These are phyloP conservation scores for Aurelia coerulea DNA, from an alignment of 30 jellyfish, hydroid and myxozoan genomes.

Conservation along the genomic window DNA sequence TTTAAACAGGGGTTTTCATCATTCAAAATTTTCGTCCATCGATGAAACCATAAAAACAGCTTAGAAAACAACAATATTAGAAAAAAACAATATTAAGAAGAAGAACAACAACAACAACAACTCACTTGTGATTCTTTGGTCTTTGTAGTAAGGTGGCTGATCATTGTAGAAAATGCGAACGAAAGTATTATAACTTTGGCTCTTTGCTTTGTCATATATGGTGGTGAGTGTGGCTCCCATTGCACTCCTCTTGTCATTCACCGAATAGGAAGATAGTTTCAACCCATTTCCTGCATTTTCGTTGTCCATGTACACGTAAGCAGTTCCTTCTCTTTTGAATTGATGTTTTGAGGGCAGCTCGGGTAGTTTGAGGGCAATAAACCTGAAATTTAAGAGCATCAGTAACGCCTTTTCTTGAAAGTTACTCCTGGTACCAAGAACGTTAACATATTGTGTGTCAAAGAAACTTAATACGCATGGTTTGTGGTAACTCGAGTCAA, in stretches of 20 bases:
- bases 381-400: neutral
- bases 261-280: neutral
- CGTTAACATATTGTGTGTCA: too few relatives aligned
- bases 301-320: conserved; percentile 14
- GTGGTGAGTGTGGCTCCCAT: too few relatives aligned
- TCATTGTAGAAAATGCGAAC: conserved; percentile 5
- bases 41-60: too few relatives aligned
- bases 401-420: neutral
- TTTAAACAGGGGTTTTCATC: too few relatives aligned
- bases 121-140: neutral
- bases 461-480: too few relatives aligned
- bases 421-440: too few relatives aligned
- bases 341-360: neutral
- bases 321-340: neutral
- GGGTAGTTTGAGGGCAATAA: conserved; percentile 11
- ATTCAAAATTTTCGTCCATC: too few relatives aligned
- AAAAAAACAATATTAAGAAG: too few relatives aligned
- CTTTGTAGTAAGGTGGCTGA: conserved; percentile 8
- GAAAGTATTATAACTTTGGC: neutral
- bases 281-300: neutral
- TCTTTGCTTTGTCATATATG: neutral
- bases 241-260: too few relatives aligned
- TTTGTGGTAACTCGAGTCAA: too few relatives aligned
- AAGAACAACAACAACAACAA: too few relatives aligned
- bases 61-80: too few relatives aligned